Base-by-base conservation (phyloP, 1,140 invertebrate genomes). In the Ganaspis sp. region DNA sequence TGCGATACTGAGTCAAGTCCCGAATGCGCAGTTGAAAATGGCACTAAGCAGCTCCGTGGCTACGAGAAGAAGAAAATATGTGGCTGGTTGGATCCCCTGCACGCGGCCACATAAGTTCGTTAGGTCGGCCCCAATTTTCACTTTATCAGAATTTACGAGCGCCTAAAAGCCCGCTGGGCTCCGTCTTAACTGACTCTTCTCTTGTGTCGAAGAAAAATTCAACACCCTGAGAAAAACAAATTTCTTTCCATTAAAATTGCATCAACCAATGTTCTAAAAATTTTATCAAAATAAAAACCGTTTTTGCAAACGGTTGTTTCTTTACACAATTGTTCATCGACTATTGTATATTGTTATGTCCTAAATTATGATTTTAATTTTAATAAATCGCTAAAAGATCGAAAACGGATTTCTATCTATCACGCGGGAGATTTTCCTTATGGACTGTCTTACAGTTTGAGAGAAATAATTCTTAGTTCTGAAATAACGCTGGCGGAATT, bases 101-200 rank as follows among this genome's bases (percentile, higher is more conserved):
- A 81, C 83, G 83, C 83, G 81, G 82, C 81, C 82, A 85, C 84
- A 85, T 87, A 85, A 87, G 85, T 87, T 87, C 84, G 85, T 86
- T 86, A 86, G 83, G 83, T 84, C 83, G 84, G 83, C 84, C 82
- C 84, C 84, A 86, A 86, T 86, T 86, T 86, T 79, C 82, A 81
- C 85, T 82, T 86, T 85, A 86, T 82, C 81, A 86, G 81, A 86
- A 86, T 86, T 86, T 86, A 86, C 84, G 85, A 85, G 80, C 82
- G 42, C 74, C 84, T 86, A 86, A 86, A 86, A 86, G 84, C 85
- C 76, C 80, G 78, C 82, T 79, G 78, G 76, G 83, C 81, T 83
- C 73, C 77, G 79, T 81, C 81, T 78, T 75, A 79, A 77, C 78
- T 70, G 75, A 73, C 70, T 42, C 72, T 74, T 64, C 64, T 74